Evolutionary conservation across 2,888 invertebrate genomes (phyloP), one percentile per base, ranked within the genome.

Genomic region (Phyllotreta cruciferae): DNA sequence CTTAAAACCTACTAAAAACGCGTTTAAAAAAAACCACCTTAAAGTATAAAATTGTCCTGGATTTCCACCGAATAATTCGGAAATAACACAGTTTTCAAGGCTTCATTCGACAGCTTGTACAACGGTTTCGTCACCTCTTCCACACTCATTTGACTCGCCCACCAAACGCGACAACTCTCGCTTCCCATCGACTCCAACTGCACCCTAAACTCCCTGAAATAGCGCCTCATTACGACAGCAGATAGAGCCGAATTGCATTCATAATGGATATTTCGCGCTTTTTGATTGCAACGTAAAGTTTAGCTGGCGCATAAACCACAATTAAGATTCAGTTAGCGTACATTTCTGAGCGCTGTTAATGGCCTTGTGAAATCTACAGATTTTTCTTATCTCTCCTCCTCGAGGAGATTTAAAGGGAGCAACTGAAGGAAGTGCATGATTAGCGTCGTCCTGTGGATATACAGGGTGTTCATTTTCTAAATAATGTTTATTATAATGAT

Each of bases 191-290:
- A 47, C 37, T 42, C 14, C 45, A 10, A 45, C 14, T 47, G 61
- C 39, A 37, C 41, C 56, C 53, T 53, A 39, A 57, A 57, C 39
- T 56, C 53, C 52, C 34, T 42, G 39, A 52, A 62, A 62, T 41
- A 52, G 57, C 13, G 35, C 49, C 35, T 55, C 50, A 57, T 56
- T 62, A 52, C 53, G 56, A 56, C 24, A 42, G 41, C 50, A 56
- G 56, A 62, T 56, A 62, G 56, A 50, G 56, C 42, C 37, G 49
- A 56, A 62, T 62, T 62, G 62, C 62, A 62, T 62, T 62, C 52
- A 52, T 62, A 62, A 62, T 56, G 62, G 49, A 47, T 49, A 56
- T 56, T 52, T 56, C 24, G 44, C 62, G 56, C 62, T 53, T 57
- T 53, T 62, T 62, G 62, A 62, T 62, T 57, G 39, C 52, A 62